phyloP scores from a whole-genome alignment of 1,140 invertebrate genomes.

The Amyelois transitella region DNA sequence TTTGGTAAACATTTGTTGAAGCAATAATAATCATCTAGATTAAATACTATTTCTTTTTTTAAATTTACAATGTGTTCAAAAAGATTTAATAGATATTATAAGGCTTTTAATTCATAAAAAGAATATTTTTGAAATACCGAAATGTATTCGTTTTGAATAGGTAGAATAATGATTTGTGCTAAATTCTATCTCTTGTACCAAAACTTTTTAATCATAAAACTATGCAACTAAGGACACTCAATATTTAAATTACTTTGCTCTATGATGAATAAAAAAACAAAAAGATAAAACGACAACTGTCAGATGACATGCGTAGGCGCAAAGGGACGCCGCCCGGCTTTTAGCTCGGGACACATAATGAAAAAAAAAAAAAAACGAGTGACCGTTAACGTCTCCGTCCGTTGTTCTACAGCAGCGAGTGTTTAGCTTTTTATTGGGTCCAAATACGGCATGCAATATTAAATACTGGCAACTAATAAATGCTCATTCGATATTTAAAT shows the following conservation, averaged over 20 bases:
- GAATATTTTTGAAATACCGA: too few relatives aligned
- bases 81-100: too few relatives aligned
- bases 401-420: not conserved
- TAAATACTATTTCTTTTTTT: too few relatives aligned
- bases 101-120: too few relatives aligned
- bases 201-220: too few relatives aligned
- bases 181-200: too few relatives aligned
- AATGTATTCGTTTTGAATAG: too few relatives aligned
- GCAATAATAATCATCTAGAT: too few relatives aligned
- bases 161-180: too few relatives aligned
- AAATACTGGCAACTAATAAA: not conserved
- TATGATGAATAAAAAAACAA: constrained; percentile 2
- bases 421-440: not conserved
- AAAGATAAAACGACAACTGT: constrained; percentile 34
- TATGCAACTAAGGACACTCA: not conserved
- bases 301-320: constrained; percentile 35
- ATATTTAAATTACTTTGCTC: not conserved
- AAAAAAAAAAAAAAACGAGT: constrained; percentile 1
- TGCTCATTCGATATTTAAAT: not conserved
- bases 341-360: not conserved
- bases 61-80: too few relatives aligned
- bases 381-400: not conserved
- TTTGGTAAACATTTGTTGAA: too few relatives aligned
- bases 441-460: not conserved
- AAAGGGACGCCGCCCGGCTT: constrained; percentile 27